Evolutionary conservation across 2,113 vertebrate species (phyloP).

Genomic region (Cnemophilus loriae): DNA sequence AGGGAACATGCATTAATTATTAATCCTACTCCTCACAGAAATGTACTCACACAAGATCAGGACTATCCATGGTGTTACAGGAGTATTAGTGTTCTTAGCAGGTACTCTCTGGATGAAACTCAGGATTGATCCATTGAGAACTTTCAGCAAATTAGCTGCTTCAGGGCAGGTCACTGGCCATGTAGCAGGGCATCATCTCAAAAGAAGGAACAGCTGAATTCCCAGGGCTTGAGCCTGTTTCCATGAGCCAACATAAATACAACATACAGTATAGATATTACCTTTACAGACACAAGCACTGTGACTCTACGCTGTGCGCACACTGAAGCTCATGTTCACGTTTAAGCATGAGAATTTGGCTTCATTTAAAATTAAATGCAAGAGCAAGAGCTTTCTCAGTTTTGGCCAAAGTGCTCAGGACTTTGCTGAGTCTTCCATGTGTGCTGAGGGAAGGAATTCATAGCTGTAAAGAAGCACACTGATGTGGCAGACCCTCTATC

Average conservation of each 20-base stretch:
- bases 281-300: background rate
- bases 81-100: constrained; percentile 18
- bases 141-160: background rate
- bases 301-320: background rate
- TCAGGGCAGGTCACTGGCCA: background rate
- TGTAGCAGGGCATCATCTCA: background rate
- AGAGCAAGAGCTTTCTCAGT: background rate
- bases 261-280: background rate
- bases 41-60: constrained; percentile 33
- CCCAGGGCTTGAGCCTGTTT: background rate
- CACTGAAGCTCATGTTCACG: background rate
- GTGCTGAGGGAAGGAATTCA: background rate
- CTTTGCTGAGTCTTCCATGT: background rate
- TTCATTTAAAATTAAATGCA: background rate
- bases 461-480: background rate
- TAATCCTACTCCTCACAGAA: constrained; percentile 56
- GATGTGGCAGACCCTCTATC: background rate
- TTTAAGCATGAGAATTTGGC: background rate
- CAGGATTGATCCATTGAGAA: background rate
- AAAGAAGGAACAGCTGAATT: background rate
- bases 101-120: constrained; percentile 23
- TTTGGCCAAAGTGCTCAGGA: background rate
- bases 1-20: constrained; percentile 65
- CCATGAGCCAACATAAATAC: background rate
- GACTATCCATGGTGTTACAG: background rate